Evolutionary conservation across 2,888 invertebrate species (phyloP).

Genomic region (Phengaris alcon): DNA sequence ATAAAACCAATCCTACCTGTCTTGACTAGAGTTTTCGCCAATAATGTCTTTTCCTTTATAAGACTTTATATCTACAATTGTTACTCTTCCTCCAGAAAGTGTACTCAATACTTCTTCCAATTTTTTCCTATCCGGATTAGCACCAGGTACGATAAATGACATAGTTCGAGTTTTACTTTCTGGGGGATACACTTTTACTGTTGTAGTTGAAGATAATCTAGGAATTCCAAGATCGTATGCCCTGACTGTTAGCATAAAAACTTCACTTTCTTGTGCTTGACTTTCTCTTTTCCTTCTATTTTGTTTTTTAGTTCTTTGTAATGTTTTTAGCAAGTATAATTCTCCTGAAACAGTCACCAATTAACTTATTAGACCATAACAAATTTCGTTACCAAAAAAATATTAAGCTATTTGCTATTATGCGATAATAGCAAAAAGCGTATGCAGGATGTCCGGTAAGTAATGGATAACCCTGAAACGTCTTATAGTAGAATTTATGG

Average conservation of each 20-base stretch:
- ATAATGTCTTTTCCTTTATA: constrained; percentile 79
- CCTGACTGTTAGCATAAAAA: constrained; percentile 84
- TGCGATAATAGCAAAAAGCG: too few relatives aligned
- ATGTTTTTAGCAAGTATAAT: constrained; percentile 80
- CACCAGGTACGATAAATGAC: constrained; percentile 89
- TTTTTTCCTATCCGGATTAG: constrained; percentile 84
- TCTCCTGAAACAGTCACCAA: constrained; percentile 70
- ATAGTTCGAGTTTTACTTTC: constrained; percentile 87
- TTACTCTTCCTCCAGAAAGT: constrained; percentile 89
- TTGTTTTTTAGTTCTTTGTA: constrained; percentile 67
- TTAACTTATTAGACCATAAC: neutral
- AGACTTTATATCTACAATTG: constrained; percentile 86
- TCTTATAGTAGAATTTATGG: too few relatives aligned
- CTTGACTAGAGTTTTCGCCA: constrained; percentile 75
- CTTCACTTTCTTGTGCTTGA: constrained; percentile 72
- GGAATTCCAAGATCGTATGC: constrained; percentile 93
- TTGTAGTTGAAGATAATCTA: constrained; percentile 84
- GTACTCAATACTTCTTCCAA: constrained; percentile 87
- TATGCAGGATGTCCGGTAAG: too few relatives aligned
- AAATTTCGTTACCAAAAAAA: neutral
- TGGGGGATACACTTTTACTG: constrained; percentile 87
- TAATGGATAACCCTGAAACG: too few relatives aligned
- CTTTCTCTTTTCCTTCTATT: constrained; percentile 70
- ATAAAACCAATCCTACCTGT: constrained; percentile 63
- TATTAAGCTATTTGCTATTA: too few relatives aligned